phyloP scores from a whole-genome alignment of 2,113 vertebrate species.

The Sinocyclocheilus grahami region DNA sequence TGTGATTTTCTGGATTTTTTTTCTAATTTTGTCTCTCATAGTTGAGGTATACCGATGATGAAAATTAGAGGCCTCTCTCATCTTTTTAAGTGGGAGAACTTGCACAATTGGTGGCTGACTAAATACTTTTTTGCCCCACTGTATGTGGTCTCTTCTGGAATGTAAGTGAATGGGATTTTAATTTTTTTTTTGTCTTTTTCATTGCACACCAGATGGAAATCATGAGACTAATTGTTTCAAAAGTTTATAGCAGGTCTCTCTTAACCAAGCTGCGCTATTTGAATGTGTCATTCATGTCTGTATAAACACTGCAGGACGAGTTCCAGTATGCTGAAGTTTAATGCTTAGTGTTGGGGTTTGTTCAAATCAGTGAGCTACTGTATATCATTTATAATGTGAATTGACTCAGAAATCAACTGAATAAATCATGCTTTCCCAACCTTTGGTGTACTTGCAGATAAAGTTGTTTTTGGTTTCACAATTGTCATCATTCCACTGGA shows the following conservation, averaged over 20 bases:
- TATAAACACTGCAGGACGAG: background rate
- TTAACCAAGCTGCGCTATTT: background rate
- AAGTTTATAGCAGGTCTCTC: background rate
- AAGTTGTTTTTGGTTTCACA: constrained; percentile 97
- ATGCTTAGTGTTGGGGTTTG: background rate
- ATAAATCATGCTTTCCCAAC: constrained; percentile 65
- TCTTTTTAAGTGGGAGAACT: too few species aligned
- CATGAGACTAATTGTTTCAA: background rate
- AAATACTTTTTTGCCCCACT: too few species aligned
- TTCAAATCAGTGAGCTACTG: background rate
- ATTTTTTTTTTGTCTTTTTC: too few species aligned
- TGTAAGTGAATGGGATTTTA: background rate
- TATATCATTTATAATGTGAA: background rate
- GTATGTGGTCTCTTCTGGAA: background rate
- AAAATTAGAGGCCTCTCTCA: too few species aligned
- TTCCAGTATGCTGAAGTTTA: background rate
- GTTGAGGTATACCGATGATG: too few species aligned
- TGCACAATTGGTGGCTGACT: too few species aligned
- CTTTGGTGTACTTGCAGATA: constrained; percentile 93
- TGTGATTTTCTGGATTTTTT: too few species aligned
- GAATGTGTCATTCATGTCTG: background rate
- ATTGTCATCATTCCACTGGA: constrained; percentile 96
- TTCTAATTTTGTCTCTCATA: too few species aligned
- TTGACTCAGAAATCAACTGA: background rate
- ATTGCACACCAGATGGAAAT: background rate